Evolutionary conservation across 2,888 invertebrate species (phyloP).

Genomic region (Andrena dorsata): DNA sequence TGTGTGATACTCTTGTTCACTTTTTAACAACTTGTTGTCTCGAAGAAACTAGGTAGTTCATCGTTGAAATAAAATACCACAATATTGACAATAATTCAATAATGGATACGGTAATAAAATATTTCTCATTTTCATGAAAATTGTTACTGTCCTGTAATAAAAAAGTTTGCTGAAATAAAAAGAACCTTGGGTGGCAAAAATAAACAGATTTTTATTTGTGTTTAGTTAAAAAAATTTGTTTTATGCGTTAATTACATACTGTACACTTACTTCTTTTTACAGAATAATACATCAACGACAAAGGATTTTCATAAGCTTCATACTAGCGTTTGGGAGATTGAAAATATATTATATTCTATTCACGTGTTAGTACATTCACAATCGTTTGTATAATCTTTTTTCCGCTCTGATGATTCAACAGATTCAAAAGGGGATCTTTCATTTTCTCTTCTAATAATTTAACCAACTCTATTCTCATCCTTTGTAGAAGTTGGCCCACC

Average conservation of each 20-base stretch:
- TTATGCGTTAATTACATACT: background rate
- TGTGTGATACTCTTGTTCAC: too few relatives aligned
- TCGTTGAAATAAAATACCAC: too few relatives aligned
- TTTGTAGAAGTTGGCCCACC: conserved; percentile 94
- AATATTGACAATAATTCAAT: too few relatives aligned
- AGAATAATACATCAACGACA: background rate
- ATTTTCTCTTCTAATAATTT: conserved; percentile 94
- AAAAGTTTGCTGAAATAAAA: background rate
- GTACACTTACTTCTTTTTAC: conserved; percentile 5
- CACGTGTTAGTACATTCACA: conserved; percentile 88
- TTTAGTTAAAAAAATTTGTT: background rate
- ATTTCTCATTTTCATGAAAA: background rate
- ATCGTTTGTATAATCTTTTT: conserved; percentile 92
- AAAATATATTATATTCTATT: conserved; percentile 42
- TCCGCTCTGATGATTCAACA: conserved; percentile 90
- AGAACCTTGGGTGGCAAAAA: background rate
- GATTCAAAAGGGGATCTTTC: conserved; percentile 90
- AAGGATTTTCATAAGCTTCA: conserved; percentile 13
- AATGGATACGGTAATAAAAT: background rate
- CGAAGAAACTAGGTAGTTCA: too few relatives aligned
- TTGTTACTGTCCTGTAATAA: background rate
- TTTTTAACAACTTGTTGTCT: too few relatives aligned
- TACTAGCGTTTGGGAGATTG: conserved; percentile 15
- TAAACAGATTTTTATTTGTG: background rate
- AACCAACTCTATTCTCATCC: conserved; percentile 91